Conservation (phyloP, 2,888 invertebrate genomes). For the Caenorhabditis imperialis region DNA sequence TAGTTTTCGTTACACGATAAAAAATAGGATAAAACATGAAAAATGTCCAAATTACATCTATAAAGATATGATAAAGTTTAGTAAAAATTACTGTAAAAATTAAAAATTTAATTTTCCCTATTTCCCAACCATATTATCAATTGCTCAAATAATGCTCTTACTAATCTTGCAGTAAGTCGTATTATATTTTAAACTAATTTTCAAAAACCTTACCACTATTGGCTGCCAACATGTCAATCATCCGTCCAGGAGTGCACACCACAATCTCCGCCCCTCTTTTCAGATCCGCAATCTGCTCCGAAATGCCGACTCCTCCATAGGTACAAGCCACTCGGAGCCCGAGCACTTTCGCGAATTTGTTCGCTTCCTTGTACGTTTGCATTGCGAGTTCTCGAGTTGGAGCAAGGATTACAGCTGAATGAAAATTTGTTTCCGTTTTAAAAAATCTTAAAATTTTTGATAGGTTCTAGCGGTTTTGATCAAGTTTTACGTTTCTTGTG, state of each 20-base stretch:
- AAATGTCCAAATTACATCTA: no score
- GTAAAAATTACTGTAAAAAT: no score
- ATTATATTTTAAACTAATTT: no score
- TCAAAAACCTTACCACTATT: conserved; percentile 85
- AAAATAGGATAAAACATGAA: no score
- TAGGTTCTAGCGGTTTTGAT: no score
- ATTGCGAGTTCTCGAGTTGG: conserved; percentile 97
- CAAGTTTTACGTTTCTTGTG: no score
- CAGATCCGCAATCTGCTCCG: conserved; percentile 94
- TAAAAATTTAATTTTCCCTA: no score
- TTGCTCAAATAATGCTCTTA: no score
- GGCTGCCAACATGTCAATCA: conserved; percentile 99
- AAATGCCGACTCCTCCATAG: conserved; percentile 97
- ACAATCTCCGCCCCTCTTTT: conserved; percentile 97
- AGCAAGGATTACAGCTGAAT: conserved; percentile 91
- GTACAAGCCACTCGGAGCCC: conserved; percentile 93
- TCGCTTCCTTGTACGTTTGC: conserved; percentile 97
- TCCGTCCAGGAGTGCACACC: conserved; percentile 97
- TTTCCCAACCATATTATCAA: no score
- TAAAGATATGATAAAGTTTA: no score
- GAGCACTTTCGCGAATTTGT: conserved; percentile 88
- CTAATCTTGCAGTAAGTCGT: no score
- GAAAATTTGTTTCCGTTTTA: not conserved
- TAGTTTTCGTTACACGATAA: no score
- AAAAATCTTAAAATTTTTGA: not conserved